Conservation (phyloP, 2,888 invertebrate species). For the Eudasyphora cyanicolor region DNA sequence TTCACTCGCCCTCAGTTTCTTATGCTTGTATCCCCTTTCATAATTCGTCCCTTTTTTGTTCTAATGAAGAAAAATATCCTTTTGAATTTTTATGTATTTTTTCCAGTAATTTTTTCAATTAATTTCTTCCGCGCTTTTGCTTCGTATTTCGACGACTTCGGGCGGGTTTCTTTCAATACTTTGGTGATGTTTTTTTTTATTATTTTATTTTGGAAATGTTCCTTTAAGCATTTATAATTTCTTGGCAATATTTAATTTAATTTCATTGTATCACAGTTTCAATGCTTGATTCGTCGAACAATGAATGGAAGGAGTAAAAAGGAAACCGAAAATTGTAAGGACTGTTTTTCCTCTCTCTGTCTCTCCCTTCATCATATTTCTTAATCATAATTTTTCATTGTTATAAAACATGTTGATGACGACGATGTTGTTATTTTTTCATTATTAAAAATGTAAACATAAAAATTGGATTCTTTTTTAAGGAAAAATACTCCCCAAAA, state of each 20-base stretch:
- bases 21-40: neutral
- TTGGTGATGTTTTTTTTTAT: constrained; percentile 8
- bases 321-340: too few relatives aligned
- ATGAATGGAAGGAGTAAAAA: too few relatives aligned
- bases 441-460: constrained; percentile 61
- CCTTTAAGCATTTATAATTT: constrained; percentile 62
- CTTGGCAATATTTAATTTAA: constrained; percentile 64
- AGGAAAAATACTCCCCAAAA: constrained; percentile 27
- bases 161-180: constrained; percentile 19
- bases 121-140: neutral
- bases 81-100: constrained; percentile 29
- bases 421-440: constrained; percentile 65
- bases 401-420: constrained; percentile 44
- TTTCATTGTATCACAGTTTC: constrained; percentile 37
- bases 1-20: neutral
- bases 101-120: constrained; percentile 19
- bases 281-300: too few relatives aligned
- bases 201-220: constrained; percentile 10
- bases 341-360: neutral
- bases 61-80: constrained; percentile 31
- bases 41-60: neutral
- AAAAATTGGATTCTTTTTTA: constrained; percentile 13
- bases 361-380: constrained; percentile 38
- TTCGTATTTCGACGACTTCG: neutral
- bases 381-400: constrained; percentile 65